A percentile compares a stretch with the other conserved stretches of the same genome.
Conservation (phyloP, 2,888 invertebrate species). For the Lamproptera curius region DNA sequence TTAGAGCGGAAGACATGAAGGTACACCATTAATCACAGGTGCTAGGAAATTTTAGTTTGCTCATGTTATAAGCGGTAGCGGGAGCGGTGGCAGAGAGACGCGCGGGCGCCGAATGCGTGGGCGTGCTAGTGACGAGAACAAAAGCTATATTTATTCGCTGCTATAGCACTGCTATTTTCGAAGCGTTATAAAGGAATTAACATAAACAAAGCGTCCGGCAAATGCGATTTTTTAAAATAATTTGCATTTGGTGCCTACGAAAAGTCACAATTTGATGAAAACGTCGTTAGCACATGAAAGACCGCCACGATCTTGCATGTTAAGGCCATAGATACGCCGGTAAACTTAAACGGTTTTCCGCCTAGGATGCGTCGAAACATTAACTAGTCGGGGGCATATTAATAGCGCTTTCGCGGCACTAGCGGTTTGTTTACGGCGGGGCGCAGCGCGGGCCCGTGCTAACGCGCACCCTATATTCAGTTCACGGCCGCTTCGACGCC, state of each 20-base stretch:
- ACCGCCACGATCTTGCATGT: too few species aligned
- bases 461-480: slow-evolving; percentile 64
- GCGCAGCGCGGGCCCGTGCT: slow-evolving; percentile 42
- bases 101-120: slow-evolving; percentile 13
- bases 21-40: slow-evolving; percentile 43
- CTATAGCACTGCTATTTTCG: slow-evolving; percentile 15
- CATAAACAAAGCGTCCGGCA: background rate
- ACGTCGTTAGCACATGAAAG: too few species aligned
- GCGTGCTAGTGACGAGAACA: slow-evolving; percentile 16
- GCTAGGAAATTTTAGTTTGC: slow-evolving; percentile 43
- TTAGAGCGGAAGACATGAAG: slow-evolving; percentile 26
- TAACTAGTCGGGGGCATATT: slow-evolving; percentile 1
- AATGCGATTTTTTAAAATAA: too few species aligned
- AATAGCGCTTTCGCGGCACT: slow-evolving; percentile 37
- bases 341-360: too few species aligned
- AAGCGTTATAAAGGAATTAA: background rate
- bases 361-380: background rate
- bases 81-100: slow-evolving; percentile 25
- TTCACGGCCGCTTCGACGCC: slow-evolving; percentile 75
- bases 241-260: too few species aligned
- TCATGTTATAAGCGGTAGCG: slow-evolving; percentile 41
- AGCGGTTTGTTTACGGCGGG: slow-evolving; percentile 41
- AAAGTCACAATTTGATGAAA: too few species aligned
- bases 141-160: slow-evolving; percentile 11
- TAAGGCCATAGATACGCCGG: too few species aligned